phyloP scores from a whole-genome alignment of 2,888 invertebrate genomes.

The Acrobasis consociella region DNA sequence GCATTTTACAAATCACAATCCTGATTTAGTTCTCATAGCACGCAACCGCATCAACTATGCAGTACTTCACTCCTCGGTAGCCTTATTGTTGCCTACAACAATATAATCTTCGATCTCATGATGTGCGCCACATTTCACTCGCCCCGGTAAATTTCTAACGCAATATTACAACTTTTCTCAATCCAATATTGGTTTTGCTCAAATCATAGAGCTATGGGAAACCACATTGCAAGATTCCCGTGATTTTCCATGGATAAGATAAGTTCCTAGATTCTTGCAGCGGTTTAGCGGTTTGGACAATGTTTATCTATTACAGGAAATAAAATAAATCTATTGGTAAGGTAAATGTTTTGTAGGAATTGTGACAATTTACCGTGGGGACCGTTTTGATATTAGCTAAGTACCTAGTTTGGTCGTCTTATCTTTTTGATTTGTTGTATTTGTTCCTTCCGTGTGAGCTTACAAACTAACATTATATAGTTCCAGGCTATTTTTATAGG shows the following conservation, averaged over 20 bases:
- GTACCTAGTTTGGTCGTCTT: conserved; percentile 52
- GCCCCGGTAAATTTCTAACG: conserved; percentile 46
- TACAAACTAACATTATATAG: conserved; percentile 20
- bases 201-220: conserved; percentile 75
- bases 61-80: conserved; percentile 60
- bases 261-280: conserved; percentile 68
- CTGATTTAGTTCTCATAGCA: conserved; percentile 73
- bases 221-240: conserved; percentile 71
- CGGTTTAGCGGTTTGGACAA: conserved; percentile 74
- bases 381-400: conserved; percentile 55
- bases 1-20: conserved; percentile 66
- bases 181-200: conserved; percentile 76
- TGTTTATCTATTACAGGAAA: conserved; percentile 69
- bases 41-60: conserved; percentile 71
- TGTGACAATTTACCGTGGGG: conserved; percentile 68
- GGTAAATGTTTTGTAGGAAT: conserved; percentile 66
- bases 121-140: conserved; percentile 74
- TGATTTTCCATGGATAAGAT: conserved; percentile 77
- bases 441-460: conserved; percentile 32
- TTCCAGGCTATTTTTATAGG: too few species aligned
- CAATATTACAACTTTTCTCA: conserved; percentile 62
- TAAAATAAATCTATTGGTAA: conserved; percentile 74
- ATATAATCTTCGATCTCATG: conserved; percentile 73
- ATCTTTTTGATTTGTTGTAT: conserved; percentile 34
- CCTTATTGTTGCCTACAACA: conserved; percentile 66